phyloP scores from a whole-genome alignment of 2,888 invertebrate species.

The Arge pagana region DNA sequence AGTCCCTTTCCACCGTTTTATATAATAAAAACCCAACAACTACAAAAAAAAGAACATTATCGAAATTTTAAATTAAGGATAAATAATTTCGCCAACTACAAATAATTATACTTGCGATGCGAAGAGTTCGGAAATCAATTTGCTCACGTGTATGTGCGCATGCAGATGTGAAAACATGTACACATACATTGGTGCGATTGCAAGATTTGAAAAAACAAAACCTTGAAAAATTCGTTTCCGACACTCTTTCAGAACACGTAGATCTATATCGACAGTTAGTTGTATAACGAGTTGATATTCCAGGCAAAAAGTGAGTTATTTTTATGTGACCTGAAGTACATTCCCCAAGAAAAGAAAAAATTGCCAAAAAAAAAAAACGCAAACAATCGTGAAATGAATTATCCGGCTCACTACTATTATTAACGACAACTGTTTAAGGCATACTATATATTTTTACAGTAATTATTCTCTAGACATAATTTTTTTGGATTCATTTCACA shows the following conservation, averaged over 20 bases:
- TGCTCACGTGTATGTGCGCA: neutral
- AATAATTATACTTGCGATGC: constrained; percentile 48
- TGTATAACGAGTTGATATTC: constrained; percentile 26
- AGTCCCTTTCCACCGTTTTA: neutral
- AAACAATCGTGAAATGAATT: no score
- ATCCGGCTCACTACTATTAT: no score
- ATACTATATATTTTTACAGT: constrained; percentile 16
- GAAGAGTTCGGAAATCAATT: constrained; percentile 30
- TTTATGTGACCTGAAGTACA: constrained; percentile 47
- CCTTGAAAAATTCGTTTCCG: constrained; percentile 23
- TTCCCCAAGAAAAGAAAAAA: no score
- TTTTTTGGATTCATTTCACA: no score
- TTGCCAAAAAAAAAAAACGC: no score
- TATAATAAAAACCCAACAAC: constrained; percentile 23
- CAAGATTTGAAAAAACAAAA: constrained; percentile 8
- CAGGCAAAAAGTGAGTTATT: constrained; percentile 35
- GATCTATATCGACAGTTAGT: constrained; percentile 27
- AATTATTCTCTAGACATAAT: neutral
- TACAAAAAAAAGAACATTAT: constrained; percentile 25
- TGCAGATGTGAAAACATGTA: no score
- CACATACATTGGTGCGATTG: neutral
- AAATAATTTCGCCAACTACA: constrained; percentile 44
- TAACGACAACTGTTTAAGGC: constrained; percentile 19
- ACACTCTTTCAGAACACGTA: constrained; percentile 35
- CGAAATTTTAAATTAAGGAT: constrained; percentile 31